Evolutionary conservation across 2,888 invertebrate species (phyloP), one percentile per base, ranked within the genome.

Genomic region (Bellardia bayeri): DNA sequence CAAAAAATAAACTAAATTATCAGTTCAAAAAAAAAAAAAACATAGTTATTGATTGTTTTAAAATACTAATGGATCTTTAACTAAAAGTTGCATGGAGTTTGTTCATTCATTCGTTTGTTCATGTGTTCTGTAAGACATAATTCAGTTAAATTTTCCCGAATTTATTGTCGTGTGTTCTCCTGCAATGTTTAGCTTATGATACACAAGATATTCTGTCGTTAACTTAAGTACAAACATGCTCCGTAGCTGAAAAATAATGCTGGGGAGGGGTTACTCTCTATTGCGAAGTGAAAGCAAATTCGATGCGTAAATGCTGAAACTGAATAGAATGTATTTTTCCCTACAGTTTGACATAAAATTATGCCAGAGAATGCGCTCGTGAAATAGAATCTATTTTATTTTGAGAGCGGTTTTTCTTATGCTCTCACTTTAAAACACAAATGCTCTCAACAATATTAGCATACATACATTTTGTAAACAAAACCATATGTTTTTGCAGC

Each of bases 61-160:
- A 71, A 80, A 80, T 68, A 61, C 23, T 58, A 58, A 37, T 37
- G 33, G 16, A 69, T 49, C 37, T 79, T 79, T 51, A 51, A 61
- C 81, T 72, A 71, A 81, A 72, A 72, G 23, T n/a, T 71, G 69
- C 80, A 51, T 63, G 37, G 37, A 14, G 16, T 23, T 68, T 7
- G 23, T 45, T 45, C 13, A 45, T 9, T n/a, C n/a, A n/a, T n/a
- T n/a, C n/a, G 16, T 23, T 68, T 7, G 23, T 45, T 45, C 13
- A 45, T 9, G 3, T 13, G 3, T 49, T 51, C 6, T 23, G n/a
- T n/a, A n/a, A n/a, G 2, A 14, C 9, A 9, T 51, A 16, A 56
- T 30, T 58, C 5, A 23, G 6, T 40, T 58, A 2, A 58, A 16
- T 51, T 7, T 58, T n/a, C n/a, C 9, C 8, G 23, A 51, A 11